Evolutionary conservation across 2,888 invertebrate genomes (phyloP), one percentile per base, ranked within the genome.

Genomic region (Phortica magna): DNA sequence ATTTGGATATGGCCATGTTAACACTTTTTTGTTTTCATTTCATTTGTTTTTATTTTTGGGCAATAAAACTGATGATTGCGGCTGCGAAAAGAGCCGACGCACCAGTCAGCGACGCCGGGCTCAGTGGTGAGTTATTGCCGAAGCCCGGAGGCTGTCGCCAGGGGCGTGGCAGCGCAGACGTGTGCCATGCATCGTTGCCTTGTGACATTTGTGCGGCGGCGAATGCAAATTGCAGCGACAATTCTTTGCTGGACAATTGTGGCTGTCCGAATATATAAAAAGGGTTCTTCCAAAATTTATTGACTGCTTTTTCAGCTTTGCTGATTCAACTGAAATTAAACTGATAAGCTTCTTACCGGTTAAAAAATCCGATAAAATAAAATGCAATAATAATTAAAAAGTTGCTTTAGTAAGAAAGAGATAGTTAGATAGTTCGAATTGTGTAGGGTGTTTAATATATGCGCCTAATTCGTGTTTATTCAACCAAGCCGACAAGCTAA

Each of bases 61-160:
- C 79, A 79, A 71, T 81, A 79, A 84, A 85, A 85, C 87, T 85
- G 88, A 87, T 87, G 88, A 88, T 81, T 79, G 65, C 77, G 79
- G 76, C n/a, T n/a, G 59, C 59, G 19, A 17, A 17, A 39, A 19
- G 41, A 1, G 12, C 7, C 43, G 68, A 17, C 31, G 31, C 31
- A 31, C 31, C 31, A 31, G 31, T 31, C 61, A 41, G 72, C 59
- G 59, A 42, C 14, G 43, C 3, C 12, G 39, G 31, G 70, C 70
- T 31, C 53, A 22, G 77, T 67, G 78, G 77, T 87, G 84, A 84
- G 80, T 87, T 84, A 87, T 84, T 84, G 80, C 79, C 78, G 14
- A 70, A 59, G 48, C 76, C 83, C 78, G 84, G 83, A 87, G 87
- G 85, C 83, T 83, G 87, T 79, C 79, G 5, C 72, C 73, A 19